phyloP scores from a whole-genome alignment of 2,888 invertebrate species.

The Camponotus fellah region DNA sequence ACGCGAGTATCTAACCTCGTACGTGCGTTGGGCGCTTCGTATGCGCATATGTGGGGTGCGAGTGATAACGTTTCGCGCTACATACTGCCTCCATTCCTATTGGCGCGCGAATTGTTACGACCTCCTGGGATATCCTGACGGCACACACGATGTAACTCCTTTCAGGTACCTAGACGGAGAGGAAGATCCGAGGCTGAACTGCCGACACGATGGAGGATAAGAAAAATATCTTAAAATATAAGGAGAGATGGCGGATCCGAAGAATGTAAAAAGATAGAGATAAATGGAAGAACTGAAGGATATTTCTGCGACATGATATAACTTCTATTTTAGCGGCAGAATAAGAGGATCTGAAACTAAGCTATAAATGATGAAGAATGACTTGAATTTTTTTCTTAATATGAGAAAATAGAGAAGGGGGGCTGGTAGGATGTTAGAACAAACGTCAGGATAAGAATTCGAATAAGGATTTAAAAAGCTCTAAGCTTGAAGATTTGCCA shows the following conservation, averaged over 20 bases:
- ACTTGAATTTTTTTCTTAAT: not conserved
- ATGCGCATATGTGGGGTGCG: slow-evolving; percentile 39
- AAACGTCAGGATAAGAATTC: not conserved
- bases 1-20: not conserved
- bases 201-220: slow-evolving; percentile 24
- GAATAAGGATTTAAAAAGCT: not conserved
- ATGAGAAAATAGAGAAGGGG: not conserved
- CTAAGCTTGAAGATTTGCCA: not conserved
- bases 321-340: slow-evolving; percentile 4
- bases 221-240: slow-evolving; percentile 36
- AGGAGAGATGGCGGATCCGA: not conserved
- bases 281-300: slow-evolving; percentile 2
- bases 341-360: not conserved
- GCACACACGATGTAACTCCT: slow-evolving; percentile 35
- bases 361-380: not conserved
- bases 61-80: slow-evolving; percentile 62
- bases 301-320: not conserved
- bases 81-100: slow-evolving; percentile 24
- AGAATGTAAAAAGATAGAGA: not conserved
- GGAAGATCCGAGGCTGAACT: slow-evolving; percentile 23
- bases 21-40: slow-evolving; percentile 19
- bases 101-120: slow-evolving; percentile 49
- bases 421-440: not conserved
- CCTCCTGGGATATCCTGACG: slow-evolving; percentile 31
- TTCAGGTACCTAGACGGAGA: slow-evolving; percentile 1